Percentiles rank a stretch among this genome's conserved stretches.
Evolutionary conservation across 2,113 vertebrate genomes (phyloP).

Genomic region (Sterrhoptilus dennistouni): DNA sequence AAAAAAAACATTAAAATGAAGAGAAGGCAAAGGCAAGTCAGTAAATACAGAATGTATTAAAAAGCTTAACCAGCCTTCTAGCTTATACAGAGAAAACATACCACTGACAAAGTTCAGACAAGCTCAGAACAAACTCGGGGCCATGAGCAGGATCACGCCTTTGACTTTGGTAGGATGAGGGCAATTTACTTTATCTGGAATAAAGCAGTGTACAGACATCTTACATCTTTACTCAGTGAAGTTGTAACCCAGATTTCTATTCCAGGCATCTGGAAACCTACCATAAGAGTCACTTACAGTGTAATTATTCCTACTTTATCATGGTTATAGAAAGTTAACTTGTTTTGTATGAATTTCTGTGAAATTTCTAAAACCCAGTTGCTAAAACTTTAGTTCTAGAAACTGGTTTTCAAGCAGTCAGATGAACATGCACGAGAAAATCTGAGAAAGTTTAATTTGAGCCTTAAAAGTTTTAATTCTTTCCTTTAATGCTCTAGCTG

Average conservation of each 20-base stretch:
- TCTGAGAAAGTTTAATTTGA: not conserved
- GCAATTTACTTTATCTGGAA: not conserved
- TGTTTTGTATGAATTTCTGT: not conserved
- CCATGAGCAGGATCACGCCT: not conserved
- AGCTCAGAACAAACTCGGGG: not conserved
- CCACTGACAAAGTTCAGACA: not conserved
- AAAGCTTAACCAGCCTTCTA: not conserved
- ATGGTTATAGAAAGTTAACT: not conserved
- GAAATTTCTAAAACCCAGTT: not conserved
- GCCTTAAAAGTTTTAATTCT: not conserved
- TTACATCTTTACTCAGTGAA: not conserved
- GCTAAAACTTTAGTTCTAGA: not conserved
- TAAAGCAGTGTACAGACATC: not conserved
- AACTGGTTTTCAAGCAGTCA: not conserved
- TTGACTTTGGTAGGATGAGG: not conserved
- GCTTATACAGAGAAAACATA: not conserved
- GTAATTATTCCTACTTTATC: slow-evolving; percentile 18
- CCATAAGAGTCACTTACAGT: not conserved
- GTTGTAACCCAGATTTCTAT: not conserved
- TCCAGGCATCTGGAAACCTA: not conserved
- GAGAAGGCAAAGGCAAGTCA: not conserved
- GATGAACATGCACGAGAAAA: not conserved
- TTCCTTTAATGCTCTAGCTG: not conserved
- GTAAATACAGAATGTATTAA: not conserved
- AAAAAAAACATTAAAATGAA: not conserved